phyloP scores from a whole-genome alignment of 2,888 invertebrate genomes.

The Lasioglossum zephyrum region DNA sequence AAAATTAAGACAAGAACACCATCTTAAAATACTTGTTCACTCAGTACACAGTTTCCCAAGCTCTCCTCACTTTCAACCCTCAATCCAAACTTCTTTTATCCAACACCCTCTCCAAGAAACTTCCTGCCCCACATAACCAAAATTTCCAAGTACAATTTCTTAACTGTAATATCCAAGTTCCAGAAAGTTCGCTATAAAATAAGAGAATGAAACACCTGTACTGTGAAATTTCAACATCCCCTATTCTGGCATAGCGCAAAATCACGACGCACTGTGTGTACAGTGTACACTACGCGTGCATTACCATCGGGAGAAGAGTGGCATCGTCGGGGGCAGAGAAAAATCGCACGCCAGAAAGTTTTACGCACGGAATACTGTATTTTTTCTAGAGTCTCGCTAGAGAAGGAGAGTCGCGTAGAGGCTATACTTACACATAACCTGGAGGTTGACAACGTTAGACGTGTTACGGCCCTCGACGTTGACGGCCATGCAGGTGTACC shows the following conservation, averaged over 20 bases:
- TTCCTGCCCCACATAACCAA: neutral
- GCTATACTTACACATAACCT: slow-evolving; percentile 85
- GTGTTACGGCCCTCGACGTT: slow-evolving; percentile 93
- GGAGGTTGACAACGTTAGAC: slow-evolving; percentile 84
- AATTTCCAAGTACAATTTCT: neutral
- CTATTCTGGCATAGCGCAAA: neutral
- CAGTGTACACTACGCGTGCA: neutral
- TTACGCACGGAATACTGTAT: neutral
- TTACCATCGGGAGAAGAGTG: neutral
- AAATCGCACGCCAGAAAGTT: neutral
- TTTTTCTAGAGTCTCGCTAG: neutral
- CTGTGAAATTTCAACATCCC: neutral
- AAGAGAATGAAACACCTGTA: neutral
- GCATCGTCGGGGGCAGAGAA: neutral
- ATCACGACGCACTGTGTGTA: neutral
- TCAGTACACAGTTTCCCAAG: neutral
- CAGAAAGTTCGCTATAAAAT: neutral
- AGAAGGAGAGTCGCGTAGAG: neutral
- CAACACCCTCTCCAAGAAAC: neutral
- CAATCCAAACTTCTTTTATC: neutral
- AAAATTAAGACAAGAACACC: neutral
- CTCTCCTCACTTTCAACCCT: neutral
- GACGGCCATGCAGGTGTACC: slow-evolving; percentile 94
- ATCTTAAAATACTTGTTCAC: neutral
- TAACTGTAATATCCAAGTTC: neutral